Base-by-base conservation (phyloP, 1,140 invertebrate species). In the Meloidogyne exigua region DNA sequence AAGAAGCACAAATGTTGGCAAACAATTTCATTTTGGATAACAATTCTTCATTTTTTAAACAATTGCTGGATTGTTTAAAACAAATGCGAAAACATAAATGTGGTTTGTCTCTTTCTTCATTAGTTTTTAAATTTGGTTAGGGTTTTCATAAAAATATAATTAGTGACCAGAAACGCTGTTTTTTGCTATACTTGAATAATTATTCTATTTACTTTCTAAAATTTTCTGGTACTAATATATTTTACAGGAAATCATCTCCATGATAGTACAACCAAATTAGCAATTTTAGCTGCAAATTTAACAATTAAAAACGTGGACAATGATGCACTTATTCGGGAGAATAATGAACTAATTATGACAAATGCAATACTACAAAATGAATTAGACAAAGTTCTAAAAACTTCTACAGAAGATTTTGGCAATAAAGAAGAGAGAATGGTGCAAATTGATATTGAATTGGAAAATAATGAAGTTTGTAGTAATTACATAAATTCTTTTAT, bases 211-310 rank as follows among this genome's bases (percentile, higher is more conserved):
- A n/a, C n/a, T n/a, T n/a, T n/a, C n/a, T 21, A 28, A 18, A 62
- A 42, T 32, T 42, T 28, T 23, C 72, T 42, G 32, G n/a, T 32
- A 26, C 15, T 36, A 57, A 28, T 25, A 11, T 44, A 23, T 63
- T 25, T 69, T 36, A 44, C 76, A 18, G n/a, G n/a, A 15, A 79
- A 32, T 21, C 25, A 72, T 79, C 79, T 32, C 44, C 70, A 44
- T 32, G 74, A 49, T 68, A 36, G 26, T 28, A 72, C 21, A 77
- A 66, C 81, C 23, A 81, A 83, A 78, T 64, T 85, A 62, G 83
- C 83, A 67, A 84, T 84, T 84, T 85, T 85, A 85, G 84, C 84
- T 13, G 84, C 83, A 25, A 69, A 71, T 57, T 68, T 84, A 25
- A 75, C 76, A 32, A 81, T 80, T 1, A 72, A 84, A 42, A 63